Evolutionary conservation across 92 coral and sea anemone species (phyloP).

Genomic region (Palythoa caribaeorum): DNA sequence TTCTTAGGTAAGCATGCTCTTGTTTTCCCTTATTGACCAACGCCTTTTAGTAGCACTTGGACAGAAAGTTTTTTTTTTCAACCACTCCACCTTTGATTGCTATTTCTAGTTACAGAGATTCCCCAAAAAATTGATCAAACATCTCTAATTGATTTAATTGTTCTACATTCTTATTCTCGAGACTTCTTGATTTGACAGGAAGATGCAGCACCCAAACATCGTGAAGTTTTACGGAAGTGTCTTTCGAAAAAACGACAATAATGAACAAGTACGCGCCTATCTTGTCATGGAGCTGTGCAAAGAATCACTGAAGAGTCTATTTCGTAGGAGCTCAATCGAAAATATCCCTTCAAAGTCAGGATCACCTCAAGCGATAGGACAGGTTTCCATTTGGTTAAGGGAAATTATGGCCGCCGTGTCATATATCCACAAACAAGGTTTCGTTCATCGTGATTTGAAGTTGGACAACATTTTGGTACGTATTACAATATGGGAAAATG

Average conservation of each 20-base stretch:
- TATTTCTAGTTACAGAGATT: too few species aligned
- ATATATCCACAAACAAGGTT: not conserved
- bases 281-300: not conserved
- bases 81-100: too few species aligned
- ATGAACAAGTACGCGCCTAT: not conserved
- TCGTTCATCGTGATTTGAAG: conserved; percentile 20
- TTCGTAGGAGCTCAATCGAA: not conserved
- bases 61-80: too few species aligned
- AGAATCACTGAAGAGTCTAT: not conserved
- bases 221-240: conserved; percentile 12
- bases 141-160: not conserved
- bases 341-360: not conserved
- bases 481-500: not conserved
- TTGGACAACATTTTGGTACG: conserved; percentile 27
- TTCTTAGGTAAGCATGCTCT: too few species aligned
- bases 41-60: too few species aligned
- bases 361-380: not conserved
- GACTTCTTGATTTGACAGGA: not conserved
- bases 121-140: too few species aligned
- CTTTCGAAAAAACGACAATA: not conserved
- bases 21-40: too few species aligned
- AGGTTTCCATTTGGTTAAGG: not conserved
- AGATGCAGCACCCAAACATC: not conserved
- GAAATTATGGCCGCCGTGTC: not conserved
- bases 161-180: too few species aligned